Evolutionary conservation across 2,113 vertebrate genomes (phyloP), one percentile per base, ranked within the genome.

Genomic region (Clupea harengus): DNA sequence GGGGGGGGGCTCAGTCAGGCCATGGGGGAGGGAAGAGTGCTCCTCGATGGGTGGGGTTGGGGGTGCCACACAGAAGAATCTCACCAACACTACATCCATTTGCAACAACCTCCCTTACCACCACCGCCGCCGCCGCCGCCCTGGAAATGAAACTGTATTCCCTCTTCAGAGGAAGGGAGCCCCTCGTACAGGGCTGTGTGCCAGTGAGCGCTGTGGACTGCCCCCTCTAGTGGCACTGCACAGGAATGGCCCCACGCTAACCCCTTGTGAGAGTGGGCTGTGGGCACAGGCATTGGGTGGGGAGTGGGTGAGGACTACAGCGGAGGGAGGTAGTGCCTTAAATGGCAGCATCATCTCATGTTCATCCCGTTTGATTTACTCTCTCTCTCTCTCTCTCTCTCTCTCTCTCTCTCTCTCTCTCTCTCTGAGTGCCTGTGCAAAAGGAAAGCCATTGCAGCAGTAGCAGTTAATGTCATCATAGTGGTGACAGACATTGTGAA

Each of bases 101-200:
- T 2, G 28, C 72, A 78, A 28, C 67, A 28, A 78, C 72, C 32
- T 47, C 50, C 4, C 32, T 3, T 32, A 75, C 28, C 28, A 78
- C 67, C 67, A 39, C 25, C 72, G 15, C 25, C 72, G 39, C 32
- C 64, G 28, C 50, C 67, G 86, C 86, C 60, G 82, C 81, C 87
- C 87, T 86, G 84, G 87, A 88, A 88, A 92, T 92, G 93, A n/a
- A n/a, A n/a, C 92, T 92, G 94, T 94, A 90, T 94, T 94, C 91
- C 92, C 92, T 94, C 92, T 92, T 50, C 86, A 60, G 81, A 50
- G 4, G 46, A 46, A 17, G 17, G 54, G 39, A 50, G 85, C 13
- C 20, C 28, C 39, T 32, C 20, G n/a, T n/a, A 9, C 88, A 87
- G 82, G 47, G 20, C 13, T 8, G 18, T 57, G 84, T 82, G 52